Base-by-base conservation (phyloP, 2,797 vertebrate species). In the Salmo trutta region DNA sequence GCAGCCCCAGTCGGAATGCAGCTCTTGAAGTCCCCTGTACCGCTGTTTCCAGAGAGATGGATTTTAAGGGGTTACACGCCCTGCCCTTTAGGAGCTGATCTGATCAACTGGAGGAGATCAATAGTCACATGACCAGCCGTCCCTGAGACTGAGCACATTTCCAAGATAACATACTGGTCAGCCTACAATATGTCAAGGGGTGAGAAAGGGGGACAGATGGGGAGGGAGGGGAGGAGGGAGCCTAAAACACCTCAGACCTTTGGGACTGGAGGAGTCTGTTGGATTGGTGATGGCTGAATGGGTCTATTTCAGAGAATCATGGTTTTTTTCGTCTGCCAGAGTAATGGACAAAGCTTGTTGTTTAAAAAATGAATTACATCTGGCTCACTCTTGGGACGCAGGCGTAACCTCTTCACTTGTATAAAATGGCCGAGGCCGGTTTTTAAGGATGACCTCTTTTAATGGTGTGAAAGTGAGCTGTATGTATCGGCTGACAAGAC, bases 161-260 rank as follows among this genome's bases (percentile, higher is more conserved):
- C 89, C 90, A 89, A 81, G 84, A 91, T 79, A 91, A 91, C 90
- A 73, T 80, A 75, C 82, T 67, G 79, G 79, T 72, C 78, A 82
- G 80, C 78, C 84, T 71, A 24, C 67, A 59, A 87, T 82, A 80
- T 80, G 85, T 83, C 81, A 81, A 82, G 59, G 52, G 12, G 76
- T 74, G 73, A 71, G 70, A 73, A 53, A 70, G 21, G 76, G 75
- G 70, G 65, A 47, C 27, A 21, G 16, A 27, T 15, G 16, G 27
- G 53, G 51, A n/a, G 70, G 68, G 1, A 31, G 68, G 16, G 8
- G 51, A 4, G 15, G 19, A 4, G 31, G 53, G n/a, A 66, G 24
- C 5, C 64, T 64, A 74, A 83, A 83, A 84, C 65, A 81, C 62
- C 64, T 81, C 67, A 76, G 73, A 78, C 73, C 70, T 78, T 71